Conservation (phyloP, 2,797 vertebrate genomes). For the Takifugu rubripes region DNA sequence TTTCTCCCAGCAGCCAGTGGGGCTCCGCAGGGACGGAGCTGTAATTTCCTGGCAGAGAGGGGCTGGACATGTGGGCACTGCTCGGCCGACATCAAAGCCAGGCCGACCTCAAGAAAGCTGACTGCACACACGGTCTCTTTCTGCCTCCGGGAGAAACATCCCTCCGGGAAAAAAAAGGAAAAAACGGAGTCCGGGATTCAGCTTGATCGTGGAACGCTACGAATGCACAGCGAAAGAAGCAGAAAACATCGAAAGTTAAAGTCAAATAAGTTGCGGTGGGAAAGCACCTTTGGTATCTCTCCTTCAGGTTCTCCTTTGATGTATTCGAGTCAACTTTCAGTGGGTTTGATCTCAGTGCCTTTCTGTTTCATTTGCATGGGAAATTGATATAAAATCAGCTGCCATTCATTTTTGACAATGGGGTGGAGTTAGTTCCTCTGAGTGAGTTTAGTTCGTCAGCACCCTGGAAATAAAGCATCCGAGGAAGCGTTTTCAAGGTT, state of each 20-base stretch:
- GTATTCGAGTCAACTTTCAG: too few relatives aligned
- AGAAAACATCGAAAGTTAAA: slow-evolving; percentile 8
- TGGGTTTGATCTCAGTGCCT: too few relatives aligned
- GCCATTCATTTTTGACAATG: too few relatives aligned
- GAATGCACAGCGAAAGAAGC: slow-evolving; percentile 1
- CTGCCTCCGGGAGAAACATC: slow-evolving; percentile 30
- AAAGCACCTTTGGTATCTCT: not conserved
- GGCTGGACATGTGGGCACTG: slow-evolving; percentile 75
- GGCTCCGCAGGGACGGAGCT: slow-evolving; percentile 70
- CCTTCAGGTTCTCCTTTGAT: too few relatives aligned
- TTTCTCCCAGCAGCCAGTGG: slow-evolving; percentile 70
- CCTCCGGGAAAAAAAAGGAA: too few relatives aligned
- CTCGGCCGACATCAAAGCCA: slow-evolving; percentile 73
- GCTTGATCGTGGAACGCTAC: slow-evolving; percentile 1
- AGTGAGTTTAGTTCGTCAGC: too few relatives aligned
- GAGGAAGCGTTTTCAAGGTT: too few relatives aligned
- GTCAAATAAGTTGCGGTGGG: slow-evolving; percentile 5
- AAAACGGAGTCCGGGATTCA: not conserved
- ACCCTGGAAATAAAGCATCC: too few relatives aligned
- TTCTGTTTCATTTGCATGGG: too few relatives aligned
- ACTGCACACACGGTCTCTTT: slow-evolving; percentile 46
- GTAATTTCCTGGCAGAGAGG: slow-evolving; percentile 78
- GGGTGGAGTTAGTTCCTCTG: too few relatives aligned
- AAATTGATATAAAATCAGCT: too few relatives aligned
- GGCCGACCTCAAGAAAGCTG: slow-evolving; percentile 48